Base-by-base conservation (phyloP, 37 sponge, comb jelly and placozoan species). In the Oscarella lobularis region DNA sequence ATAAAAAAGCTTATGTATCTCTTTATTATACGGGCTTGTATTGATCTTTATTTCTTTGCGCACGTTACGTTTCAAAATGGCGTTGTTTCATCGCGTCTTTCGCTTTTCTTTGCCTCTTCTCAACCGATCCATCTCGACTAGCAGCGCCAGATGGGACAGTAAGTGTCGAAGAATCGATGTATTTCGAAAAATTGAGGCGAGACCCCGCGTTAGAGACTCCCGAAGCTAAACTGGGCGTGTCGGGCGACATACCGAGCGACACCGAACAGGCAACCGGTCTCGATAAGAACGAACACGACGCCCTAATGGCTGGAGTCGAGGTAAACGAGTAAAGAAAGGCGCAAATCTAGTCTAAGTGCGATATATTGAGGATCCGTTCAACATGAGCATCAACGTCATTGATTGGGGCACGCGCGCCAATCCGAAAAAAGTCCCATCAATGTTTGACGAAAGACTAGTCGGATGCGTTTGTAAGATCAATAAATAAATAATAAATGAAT, bases 391-490 rank as follows among this genome's bases (percentile, higher is more conserved):
- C 60, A 9, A 48, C 14, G 60, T 27, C 14, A 48, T 48, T 9
- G 60, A 20, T 48, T 20, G 20, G 20, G 60, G 20, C 60, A 48
- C 14, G 20, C 60, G 20, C 60, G 14, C 14, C 20, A 27, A 27
- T 27, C 20, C 60, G 20, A 27, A 27, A 48, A 9, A 27, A 48
- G 60, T 48, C 60, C 60, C 9, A 20, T 48, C 60, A n/a, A n/a
- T n/a, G n/a, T n/a, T n/a, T n/a, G 83, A 77, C 0, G 91, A 90
- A 70, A 84, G 95, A 68, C 76, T 94, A 29, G 85, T 94, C 35
- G 95, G 95, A 0, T 94, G 95, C 39, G 81, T 94, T 38, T 94
- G 95, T 90, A 67, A 89, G 94, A 85, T 39, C 54, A 40, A 4
- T 74, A 60, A 34, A 29, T 75, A 29, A 77, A 9, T 75, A 74